Evolutionary conservation across 2,888 invertebrate genomes (phyloP), one percentile per base, ranked within the genome.

Genomic region (Nymphalis polychloros): DNA sequence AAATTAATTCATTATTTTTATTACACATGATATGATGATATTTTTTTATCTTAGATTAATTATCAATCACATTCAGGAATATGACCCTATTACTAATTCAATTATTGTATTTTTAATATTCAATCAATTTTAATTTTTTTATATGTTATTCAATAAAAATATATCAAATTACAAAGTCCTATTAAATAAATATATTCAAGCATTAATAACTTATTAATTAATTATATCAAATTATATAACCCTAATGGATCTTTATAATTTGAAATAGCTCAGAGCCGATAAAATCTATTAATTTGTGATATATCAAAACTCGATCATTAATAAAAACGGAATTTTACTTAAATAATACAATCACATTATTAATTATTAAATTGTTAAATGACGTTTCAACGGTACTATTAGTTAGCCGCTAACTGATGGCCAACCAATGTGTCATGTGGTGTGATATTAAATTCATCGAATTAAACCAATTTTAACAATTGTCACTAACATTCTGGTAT

Each of bases 231-330:
- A 35, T 19, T 41, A 13, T 19, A 19, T 57, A n/a, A 41, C 41
- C 2, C 13, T 41, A 57, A 57, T 57, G 4, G 19, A 35, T 53
- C 8, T 10, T 17, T 57, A 41, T 41, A 57, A 57, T 41, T 19
- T 41, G 10, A 57, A 19, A 20, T n/a, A 55, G 41, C 8, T 10
- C 10, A 10, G 10, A 55, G 17, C 17, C 55, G 27, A 17, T 17
- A 27, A 7, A 17, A 16, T 23, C 20, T 8, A 35, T 41, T 10
- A n/a, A 13, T 17, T 31, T 17, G 31, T 35, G 31, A 35, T 55
- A 31, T 35, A 55, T 55, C 55, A 55, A 55, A 35, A 55, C 7
- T 55, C 31, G 35, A 10, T 7, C n/a, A 55, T 55, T 55, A 55
- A 55, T 55, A 55, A 52, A 16, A n/a, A 49, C 49, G n/a, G n/a